Percentiles rank a stretch among this genome's conserved stretches.
phyloP scores from a whole-genome alignment of 2,113 vertebrate genomes.

The Ptilorrhoa leucosticta region DNA sequence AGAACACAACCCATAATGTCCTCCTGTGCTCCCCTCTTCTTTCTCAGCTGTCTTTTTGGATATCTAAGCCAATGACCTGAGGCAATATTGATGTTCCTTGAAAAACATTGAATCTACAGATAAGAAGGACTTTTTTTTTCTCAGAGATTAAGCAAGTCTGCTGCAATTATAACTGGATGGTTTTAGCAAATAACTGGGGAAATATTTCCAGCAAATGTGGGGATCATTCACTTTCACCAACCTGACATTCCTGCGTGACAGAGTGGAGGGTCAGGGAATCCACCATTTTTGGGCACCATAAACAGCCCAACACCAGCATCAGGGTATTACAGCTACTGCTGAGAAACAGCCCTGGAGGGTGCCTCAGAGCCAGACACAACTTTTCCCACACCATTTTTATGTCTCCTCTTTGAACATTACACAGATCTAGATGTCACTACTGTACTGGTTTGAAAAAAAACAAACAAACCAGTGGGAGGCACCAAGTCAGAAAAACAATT shows the following conservation, averaged over 20 bases:
- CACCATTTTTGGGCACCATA: background rate
- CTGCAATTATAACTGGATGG: background rate
- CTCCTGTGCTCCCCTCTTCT: background rate
- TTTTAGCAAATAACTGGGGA: background rate
- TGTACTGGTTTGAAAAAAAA: too few species aligned
- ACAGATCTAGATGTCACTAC: background rate
- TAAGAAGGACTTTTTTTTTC: background rate
- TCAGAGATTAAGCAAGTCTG: background rate
- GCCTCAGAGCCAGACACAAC: background rate
- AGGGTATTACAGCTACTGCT: background rate
- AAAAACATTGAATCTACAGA: background rate
- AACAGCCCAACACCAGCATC: background rate
- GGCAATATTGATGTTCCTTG: background rate
- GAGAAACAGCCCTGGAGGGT: background rate
- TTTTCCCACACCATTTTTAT: background rate
- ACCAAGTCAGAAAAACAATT: too few species aligned
- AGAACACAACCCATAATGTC: background rate
- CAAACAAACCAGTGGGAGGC: too few species aligned
- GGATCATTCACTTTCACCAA: background rate
- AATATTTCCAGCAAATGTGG: background rate
- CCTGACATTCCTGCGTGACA: background rate
- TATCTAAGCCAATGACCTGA: background rate
- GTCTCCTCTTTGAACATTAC: background rate
- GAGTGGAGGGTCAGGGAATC: background rate
- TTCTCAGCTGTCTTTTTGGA: background rate